Base-by-base conservation (phyloP, 2,113 vertebrate genomes). In the Herpetotheres cachinnans region DNA sequence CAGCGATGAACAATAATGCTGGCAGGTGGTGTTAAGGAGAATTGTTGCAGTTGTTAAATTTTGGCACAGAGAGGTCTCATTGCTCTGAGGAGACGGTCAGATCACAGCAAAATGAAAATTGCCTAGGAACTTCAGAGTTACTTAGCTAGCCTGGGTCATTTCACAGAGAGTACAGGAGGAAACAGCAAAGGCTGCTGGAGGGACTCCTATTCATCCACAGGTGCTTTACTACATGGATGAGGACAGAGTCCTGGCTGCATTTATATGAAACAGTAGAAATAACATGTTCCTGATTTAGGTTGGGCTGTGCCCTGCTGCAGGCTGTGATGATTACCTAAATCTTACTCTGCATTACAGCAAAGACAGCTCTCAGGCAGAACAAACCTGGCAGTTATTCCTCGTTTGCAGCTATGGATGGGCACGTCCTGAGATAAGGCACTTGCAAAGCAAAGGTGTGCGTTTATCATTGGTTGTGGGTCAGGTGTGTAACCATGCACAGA, bases 1-100 rank as follows among this genome's bases (percentile, higher is more conserved):
- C 93, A 96, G 81, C 26, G 6, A 69, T 85, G 96, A 94, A 97
- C 96, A 97, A 96, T 96, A 90, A 91, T 4, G 40, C 78, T 96
- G 96, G 96, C 95, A 96, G 96, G 95, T 95, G 93, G 96, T 93
- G 95, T 87, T 91, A 90, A 95, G 95, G 95, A 96, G 93, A 96
- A 95, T 89, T 93, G 95, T 95, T 90, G 91, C 78, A 34, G 91
- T 94, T 95, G 96, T 97, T 97, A 96, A 91, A 87, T 96, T 93
- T 61, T 96, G 96, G 96, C 95, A 90, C 62, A 1, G 27, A 87
- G 91, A 91, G 87, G 89, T 69, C 95, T 95, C 27, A 0, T 87
- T 93, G 95, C 96, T 96, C 91, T 17, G 87, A 94, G 93, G 81
- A 96, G 95, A 94, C 0, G 7, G 66, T 88, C 4, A 27, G 89